Evolutionary conservation across 2,888 invertebrate genomes (phyloP), one percentile per base, ranked within the genome.

Genomic region (Euproctis similis): DNA sequence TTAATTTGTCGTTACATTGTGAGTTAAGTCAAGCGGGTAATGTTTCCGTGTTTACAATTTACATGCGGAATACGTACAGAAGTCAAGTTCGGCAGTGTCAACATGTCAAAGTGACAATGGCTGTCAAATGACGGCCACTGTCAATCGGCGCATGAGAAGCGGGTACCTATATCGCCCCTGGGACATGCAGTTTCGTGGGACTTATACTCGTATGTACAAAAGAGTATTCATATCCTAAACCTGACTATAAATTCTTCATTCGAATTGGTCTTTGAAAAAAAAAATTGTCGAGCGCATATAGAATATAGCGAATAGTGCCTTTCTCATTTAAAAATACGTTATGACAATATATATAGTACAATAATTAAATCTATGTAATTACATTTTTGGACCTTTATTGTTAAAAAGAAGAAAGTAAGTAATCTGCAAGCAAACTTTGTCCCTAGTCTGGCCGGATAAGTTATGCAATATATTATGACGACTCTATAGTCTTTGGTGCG

Each of bases 71-170:
- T 71, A 71, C 71, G 69, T 71, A 76, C 82, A 80, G 80, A 70
- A 82, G 82, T 82, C 78, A 80, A 80, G 74, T 80, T 77, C 63
- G 77, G 68, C 78, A 76, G 57, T 77, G 84, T 82, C 82, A 82
- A 81, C 82, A 80, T 82, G 75, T 84, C 82, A 78, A 32, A 36
- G 36, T 68, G 69, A 84, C 84, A 84, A 84, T 81, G 59, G 73
- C 55, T 75, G 72, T 81, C 80, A 76, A 71, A 73, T 53, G 77
- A 80, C 82, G 71, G 41, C 57, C 39, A 63, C 75, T 78, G 81
- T 81, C 82, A 82, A 72, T 73, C 69, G 49, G 59, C 61, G 62
- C 65, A 76, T 78, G 80, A 74, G 80, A 80, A 80, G 75, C 78
- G 72, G 76, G 69, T 63, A 50, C 47, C 34, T n/a, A n/a, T n/a